Percentiles rank a stretch among this genome's conserved stretches.
phyloP scores from a whole-genome alignment of 2,113 vertebrate genomes.

The Pseudopipra pipra region DNA sequence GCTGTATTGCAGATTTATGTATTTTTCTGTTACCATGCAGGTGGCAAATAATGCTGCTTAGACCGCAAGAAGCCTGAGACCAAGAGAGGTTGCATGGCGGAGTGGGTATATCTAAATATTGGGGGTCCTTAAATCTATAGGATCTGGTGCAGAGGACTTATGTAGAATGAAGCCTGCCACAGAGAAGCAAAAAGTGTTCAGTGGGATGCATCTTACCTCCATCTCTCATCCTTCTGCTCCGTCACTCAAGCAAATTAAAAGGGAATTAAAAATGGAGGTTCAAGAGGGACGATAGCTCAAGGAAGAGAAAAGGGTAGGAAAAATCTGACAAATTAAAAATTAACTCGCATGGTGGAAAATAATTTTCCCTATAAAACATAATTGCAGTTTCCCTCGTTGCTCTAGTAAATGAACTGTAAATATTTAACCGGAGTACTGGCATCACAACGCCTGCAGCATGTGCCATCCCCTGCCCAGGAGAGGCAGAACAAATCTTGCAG shows the following conservation, averaged over 20 bases:
- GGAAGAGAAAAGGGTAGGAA: background rate
- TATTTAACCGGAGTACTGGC: slow-evolving; percentile 45
- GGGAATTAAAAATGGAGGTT: background rate
- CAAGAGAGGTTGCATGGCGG: background rate
- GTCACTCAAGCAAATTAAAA: background rate
- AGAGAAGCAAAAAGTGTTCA: background rate
- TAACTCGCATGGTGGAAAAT: slow-evolving; percentile 1
- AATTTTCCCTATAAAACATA: slow-evolving; percentile 18
- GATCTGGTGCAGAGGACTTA: background rate
- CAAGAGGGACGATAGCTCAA: background rate
- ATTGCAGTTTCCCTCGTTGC: slow-evolving; percentile 25
- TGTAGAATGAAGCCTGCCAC: background rate
- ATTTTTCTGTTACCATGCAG: background rate
- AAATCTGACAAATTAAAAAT: background rate
- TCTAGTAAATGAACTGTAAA: slow-evolving; percentile 66
- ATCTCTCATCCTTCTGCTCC: background rate
- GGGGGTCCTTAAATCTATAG: background rate
- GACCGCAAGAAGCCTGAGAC: background rate
- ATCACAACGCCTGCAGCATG: background rate
- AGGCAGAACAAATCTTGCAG: background rate
- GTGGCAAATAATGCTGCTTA: background rate
- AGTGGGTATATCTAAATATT: background rate
- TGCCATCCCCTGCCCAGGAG: background rate
- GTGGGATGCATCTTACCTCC: background rate
- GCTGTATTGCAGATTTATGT: background rate